Evolutionary conservation across 2,888 invertebrate genomes (phyloP).

Genomic region (Apodemia hepburni): DNA sequence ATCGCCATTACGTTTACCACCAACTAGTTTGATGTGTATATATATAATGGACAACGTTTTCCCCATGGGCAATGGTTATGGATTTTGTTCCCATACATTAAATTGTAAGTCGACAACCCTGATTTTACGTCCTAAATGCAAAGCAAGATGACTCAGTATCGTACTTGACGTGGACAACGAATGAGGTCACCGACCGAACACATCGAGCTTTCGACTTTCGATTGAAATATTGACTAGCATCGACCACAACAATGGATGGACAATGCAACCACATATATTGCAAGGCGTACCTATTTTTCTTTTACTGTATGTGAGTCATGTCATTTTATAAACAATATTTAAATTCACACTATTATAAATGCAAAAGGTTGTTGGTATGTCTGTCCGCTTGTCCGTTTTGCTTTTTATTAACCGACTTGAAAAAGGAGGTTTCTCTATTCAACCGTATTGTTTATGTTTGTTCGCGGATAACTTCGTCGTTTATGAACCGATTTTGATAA

Average conservation of each 20-base stretch:
- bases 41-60: too few species aligned
- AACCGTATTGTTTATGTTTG: too few species aligned
- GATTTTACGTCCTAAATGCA: constrained; percentile 22
- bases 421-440: too few species aligned
- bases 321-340: neutral
- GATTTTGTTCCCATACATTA: neutral
- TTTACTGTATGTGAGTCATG: neutral
- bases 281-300: neutral
- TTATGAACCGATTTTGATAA: too few species aligned
- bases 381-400: too few species aligned
- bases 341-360: too few species aligned
- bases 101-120: constrained; percentile 5
- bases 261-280: constrained; percentile 2
- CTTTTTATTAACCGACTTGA: too few species aligned
- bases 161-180: constrained; percentile 21
- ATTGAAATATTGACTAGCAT: constrained; percentile 27
- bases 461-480: too few species aligned
- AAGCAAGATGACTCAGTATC: constrained; percentile 23
- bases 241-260: constrained; percentile 15
- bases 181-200: constrained; percentile 27
- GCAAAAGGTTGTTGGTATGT: too few species aligned
- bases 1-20: too few species aligned
- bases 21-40: too few species aligned
- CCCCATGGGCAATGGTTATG: too few species aligned
- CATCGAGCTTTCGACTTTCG: constrained; percentile 24